A percentile compares a stretch with the other conserved stretches of the same genome.
Evolutionary conservation across 37 sponge, comb jelly and placozoan species (phyloP).

Genomic region (Hormiphora californensis): DNA sequence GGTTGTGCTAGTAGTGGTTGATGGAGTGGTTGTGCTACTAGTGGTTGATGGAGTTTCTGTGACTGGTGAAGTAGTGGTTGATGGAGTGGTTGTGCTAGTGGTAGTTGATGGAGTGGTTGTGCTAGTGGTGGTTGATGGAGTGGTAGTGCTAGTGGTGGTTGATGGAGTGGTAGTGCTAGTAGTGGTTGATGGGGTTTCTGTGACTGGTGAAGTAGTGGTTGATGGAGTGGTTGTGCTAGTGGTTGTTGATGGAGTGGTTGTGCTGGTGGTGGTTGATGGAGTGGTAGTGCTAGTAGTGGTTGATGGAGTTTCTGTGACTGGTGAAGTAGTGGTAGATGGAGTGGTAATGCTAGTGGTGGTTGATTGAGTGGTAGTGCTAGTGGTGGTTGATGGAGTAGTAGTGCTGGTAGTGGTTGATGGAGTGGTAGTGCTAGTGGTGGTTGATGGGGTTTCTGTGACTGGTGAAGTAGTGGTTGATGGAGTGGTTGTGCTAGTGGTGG

Average conservation of each 20-base stretch:
- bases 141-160: too few relatives aligned
- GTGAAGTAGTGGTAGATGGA: neutral
- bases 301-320: neutral
- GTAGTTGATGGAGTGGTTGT: too few relatives aligned
- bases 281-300: neutral
- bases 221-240: too few relatives aligned
- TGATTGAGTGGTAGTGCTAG: neutral
- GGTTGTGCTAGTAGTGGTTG: too few relatives aligned
- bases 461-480: neutral
- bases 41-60: too few relatives aligned
- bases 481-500: neutral
- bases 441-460: neutral
- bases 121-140: too few relatives aligned
- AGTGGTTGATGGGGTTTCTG: too few relatives aligned
- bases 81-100: too few relatives aligned
- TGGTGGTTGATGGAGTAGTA: neutral
- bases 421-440: neutral
- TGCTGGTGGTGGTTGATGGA: neutral
- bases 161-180: too few relatives aligned
- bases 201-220: too few relatives aligned
- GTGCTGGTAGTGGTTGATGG: neutral
- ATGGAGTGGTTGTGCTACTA: too few relatives aligned
- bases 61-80: too few relatives aligned
- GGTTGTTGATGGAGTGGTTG: neutral
- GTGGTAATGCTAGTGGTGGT: neutral